A percentile compares a stretch with the other conserved stretches of the same genome.
These are phyloP conservation scores for Drosophila miranda DNA, from an alignment of 1,140 invertebrate genomes.

Conservation along the genomic window DNA sequence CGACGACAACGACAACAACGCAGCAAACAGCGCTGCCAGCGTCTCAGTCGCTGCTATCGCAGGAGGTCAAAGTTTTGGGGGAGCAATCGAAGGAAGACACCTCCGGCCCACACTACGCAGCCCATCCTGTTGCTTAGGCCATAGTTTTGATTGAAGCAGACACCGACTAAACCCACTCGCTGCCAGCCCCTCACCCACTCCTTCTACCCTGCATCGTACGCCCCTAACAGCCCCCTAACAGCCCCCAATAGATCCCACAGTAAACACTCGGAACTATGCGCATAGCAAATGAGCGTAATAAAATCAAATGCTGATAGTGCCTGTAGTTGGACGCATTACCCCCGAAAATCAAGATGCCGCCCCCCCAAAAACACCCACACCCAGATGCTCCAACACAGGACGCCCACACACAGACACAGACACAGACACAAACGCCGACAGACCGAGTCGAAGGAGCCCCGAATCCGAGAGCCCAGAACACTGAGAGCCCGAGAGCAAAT, in stretches of 20 bases:
- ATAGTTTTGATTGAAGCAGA: too few relatives aligned
- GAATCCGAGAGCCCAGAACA: constrained; percentile 2
- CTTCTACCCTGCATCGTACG: neutral
- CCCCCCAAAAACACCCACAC: constrained; percentile 9
- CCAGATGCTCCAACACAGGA: neutral
- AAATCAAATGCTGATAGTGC: constrained; percentile 77
- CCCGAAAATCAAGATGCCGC: constrained; percentile 35
- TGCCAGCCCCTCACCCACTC: too few relatives aligned
- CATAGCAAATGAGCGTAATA: constrained; percentile 75
- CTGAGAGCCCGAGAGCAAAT: constrained; percentile 54
- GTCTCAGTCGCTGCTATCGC: constrained; percentile 22
- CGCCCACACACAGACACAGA: constrained; percentile 2
- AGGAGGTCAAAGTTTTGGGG: constrained; percentile 52
- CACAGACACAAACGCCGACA: constrained; percentile 9
- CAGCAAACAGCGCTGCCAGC: constrained; percentile 9
- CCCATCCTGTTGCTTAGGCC: constrained; percentile 27
- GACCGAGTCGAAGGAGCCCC: constrained; percentile 6
- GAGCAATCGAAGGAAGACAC: constrained; percentile 14
- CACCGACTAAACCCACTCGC: too few relatives aligned
- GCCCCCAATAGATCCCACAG: neutral
- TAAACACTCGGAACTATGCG: constrained; percentile 33
- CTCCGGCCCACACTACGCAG: neutral
- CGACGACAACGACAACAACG: constrained; percentile 3
- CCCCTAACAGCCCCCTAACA: neutral
- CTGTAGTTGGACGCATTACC: constrained; percentile 72